Evolutionary conservation across 1,140 invertebrate genomes (phyloP).

Genomic region (Trypoxylus dichotomus): DNA sequence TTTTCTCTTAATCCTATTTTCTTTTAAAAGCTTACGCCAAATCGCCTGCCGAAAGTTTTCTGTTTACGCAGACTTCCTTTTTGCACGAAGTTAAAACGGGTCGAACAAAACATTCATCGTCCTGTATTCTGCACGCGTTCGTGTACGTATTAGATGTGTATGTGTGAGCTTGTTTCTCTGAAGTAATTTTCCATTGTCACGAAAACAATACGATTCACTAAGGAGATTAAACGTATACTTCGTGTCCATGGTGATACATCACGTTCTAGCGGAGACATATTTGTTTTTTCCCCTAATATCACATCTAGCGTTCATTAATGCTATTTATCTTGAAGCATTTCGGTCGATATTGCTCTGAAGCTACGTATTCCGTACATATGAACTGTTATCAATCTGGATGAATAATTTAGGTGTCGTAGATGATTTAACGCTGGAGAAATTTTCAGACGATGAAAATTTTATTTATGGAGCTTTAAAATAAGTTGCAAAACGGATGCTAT

Average conservation of each 20-base stretch:
- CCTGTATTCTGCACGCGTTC: background rate
- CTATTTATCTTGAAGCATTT: background rate
- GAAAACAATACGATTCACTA: conserved; percentile 22
- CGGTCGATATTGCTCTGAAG: background rate
- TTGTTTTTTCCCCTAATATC: background rate
- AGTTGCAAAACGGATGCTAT: too few relatives aligned
- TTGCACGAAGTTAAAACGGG: background rate
- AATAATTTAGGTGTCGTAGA: background rate
- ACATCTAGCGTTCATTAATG: background rate
- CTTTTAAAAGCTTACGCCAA: background rate
- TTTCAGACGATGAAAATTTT: background rate
- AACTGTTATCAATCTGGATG: background rate
- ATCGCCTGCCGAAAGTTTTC: background rate
- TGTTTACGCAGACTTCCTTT: background rate
- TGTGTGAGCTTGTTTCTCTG: background rate
- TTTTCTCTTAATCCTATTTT: too few relatives aligned
- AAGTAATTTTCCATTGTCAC: conserved; percentile 17
- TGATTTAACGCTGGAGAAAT: background rate
- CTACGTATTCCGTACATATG: background rate
- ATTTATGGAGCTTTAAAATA: background rate
- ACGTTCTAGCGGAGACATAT: background rate
- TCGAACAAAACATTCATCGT: background rate
- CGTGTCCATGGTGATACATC: conserved; percentile 10
- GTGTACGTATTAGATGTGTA: background rate
- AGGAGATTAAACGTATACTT: conserved; percentile 9